Conservation (phyloP, 1,140 invertebrate species). For the Ceratoteleas bidentatus region DNA sequence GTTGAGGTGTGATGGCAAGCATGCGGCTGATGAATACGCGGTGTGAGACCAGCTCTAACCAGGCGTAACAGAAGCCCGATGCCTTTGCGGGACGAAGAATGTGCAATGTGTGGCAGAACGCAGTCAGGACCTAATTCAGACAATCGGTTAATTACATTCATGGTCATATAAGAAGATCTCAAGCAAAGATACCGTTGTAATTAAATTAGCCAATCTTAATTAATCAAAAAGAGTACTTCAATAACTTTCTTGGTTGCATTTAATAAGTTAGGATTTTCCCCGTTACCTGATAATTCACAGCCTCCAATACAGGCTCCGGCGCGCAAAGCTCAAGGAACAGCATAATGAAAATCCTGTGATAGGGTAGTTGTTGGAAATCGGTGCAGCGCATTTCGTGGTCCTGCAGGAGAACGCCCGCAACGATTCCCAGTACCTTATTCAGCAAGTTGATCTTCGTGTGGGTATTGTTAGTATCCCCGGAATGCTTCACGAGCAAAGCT, state of each 20-base stretch:
- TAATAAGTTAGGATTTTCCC: no score
- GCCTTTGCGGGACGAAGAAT: constrained; percentile 96
- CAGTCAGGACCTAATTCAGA: constrained; percentile 85
- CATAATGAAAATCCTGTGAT: constrained; percentile 98
- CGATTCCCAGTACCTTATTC: constrained; percentile 97
- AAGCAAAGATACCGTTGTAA: no score
- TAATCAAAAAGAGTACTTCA: no score
- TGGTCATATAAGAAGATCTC: neutral
- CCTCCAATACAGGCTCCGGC: constrained; percentile 94
- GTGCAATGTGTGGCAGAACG: constrained; percentile 95
- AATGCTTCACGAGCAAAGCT: constrained; percentile 97
- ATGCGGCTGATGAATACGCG: constrained; percentile 97
- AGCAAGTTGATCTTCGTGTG: constrained; percentile 97
- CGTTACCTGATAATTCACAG: constrained; percentile 92
- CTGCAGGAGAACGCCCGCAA: constrained; percentile 95
- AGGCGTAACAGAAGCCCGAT: constrained; percentile 98
- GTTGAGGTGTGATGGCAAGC: constrained; percentile 92
- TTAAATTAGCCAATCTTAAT: no score
- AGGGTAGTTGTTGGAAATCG: constrained; percentile 98
- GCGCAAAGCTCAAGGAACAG: constrained; percentile 97
- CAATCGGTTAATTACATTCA: neutral
- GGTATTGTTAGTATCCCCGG: constrained; percentile 92
- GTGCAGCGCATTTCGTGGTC: constrained; percentile 94
- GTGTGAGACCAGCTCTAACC: constrained; percentile 98
- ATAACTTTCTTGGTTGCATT: no score